Percentiles rank a stretch among this genome's conserved stretches.
phyloP scores from a whole-genome alignment of 2,888 invertebrate species.

The Tipula confusa region DNA sequence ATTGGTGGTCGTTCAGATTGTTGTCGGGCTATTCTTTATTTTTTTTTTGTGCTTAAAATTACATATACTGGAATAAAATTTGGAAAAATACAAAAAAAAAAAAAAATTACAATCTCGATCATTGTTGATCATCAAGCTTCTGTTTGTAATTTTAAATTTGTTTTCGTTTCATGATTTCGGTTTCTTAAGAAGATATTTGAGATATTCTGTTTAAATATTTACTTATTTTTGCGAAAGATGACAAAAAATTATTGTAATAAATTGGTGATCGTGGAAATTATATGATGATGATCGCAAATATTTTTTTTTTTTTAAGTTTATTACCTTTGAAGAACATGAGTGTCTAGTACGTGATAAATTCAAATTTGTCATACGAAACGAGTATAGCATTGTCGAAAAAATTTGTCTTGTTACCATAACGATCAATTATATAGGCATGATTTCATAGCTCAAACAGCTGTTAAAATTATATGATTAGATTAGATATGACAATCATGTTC shows the following conservation, averaged over 20 bases:
- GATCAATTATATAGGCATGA: not conserved
- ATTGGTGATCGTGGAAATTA: not conserved
- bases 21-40: not conserved
- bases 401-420: not conserved
- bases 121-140: slow-evolving; percentile 25
- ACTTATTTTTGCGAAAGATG: not conserved
- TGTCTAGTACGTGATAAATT: not conserved
- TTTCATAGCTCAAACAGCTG: not conserved
- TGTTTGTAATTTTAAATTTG: slow-evolving; percentile 20
- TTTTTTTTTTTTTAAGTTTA: not conserved
- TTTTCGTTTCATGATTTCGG: slow-evolving; percentile 3
- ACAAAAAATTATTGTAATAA: not conserved
- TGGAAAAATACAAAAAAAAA: not conserved
- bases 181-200: slow-evolving; percentile 12
- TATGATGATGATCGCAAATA: not conserved
- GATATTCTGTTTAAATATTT: not conserved
- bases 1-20: slow-evolving; percentile 6
- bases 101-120: slow-evolving; percentile 20
- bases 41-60: not conserved
- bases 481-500: not conserved
- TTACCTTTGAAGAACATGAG: not conserved
- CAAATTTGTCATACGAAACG: not conserved
- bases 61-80: slow-evolving; percentile 12
- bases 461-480: slow-evolving; percentile 8
- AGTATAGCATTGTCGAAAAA: not conserved